phyloP scores from a whole-genome alignment of 2,797 vertebrate species.

The Chlorospingus semifuscus region DNA sequence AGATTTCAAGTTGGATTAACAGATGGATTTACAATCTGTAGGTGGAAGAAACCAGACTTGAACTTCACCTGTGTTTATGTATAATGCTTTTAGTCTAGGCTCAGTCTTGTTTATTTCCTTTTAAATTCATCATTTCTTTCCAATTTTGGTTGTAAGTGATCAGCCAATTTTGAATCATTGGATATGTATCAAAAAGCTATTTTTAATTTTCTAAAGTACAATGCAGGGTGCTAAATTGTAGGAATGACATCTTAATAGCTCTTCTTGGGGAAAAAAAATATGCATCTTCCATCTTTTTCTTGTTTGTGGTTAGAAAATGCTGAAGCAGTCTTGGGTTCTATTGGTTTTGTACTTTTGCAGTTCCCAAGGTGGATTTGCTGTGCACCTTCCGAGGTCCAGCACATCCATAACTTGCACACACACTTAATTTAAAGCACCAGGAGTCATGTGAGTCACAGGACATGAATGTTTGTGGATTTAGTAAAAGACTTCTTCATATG shows the following conservation, averaged over 20 bases:
- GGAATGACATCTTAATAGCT: slow-evolving; percentile 5
- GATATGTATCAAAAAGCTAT: not conserved
- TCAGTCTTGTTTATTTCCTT: not conserved
- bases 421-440: not conserved
- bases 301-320: not conserved
- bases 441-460: not conserved
- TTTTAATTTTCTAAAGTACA: not conserved
- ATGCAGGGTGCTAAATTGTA: not conserved
- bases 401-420: not conserved
- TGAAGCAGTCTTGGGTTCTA: not conserved
- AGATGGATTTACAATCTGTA: slow-evolving; percentile 5
- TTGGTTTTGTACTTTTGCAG: not conserved
- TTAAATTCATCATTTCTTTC: not conserved
- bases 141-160: not conserved
- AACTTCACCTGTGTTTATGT: not conserved
- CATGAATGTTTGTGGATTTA: not conserved
- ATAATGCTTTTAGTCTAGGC: not conserved
- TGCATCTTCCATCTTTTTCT: not conserved
- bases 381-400: not conserved
- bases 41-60: not conserved
- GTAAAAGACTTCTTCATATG: not conserved
- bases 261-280: not conserved
- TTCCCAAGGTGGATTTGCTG: not conserved
- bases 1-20: not conserved
- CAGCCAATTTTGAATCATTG: slow-evolving; percentile 11